phyloP scores from a whole-genome alignment of 2,888 invertebrate genomes.

The Pristionchus fissidentatus region DNA sequence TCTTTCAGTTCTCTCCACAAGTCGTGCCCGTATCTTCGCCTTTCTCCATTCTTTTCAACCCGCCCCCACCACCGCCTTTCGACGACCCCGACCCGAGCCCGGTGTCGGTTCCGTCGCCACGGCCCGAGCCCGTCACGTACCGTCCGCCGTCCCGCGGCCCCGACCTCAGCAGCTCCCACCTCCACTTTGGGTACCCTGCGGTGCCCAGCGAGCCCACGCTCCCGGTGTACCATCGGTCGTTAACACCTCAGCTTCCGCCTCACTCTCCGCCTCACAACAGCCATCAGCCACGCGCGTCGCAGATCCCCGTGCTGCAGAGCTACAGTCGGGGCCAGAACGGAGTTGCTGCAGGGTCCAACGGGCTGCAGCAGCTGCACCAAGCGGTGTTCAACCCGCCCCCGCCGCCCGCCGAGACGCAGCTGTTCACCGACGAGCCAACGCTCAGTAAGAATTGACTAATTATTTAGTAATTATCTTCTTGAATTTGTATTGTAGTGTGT shows the following conservation, averaged over 20 bases:
- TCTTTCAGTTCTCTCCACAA: conserved; percentile 11
- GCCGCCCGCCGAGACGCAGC: not conserved
- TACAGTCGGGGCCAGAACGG: too few species aligned
- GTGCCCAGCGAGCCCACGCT: conserved; percentile 12
- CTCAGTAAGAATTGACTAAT: not conserved
- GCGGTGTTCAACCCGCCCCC: conserved; percentile 14
- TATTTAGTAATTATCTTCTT: too few species aligned
- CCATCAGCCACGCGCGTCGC: not conserved
- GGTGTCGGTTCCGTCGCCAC: not conserved
- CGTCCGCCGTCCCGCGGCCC: not conserved
- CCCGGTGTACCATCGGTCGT: not conserved
- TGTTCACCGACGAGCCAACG: not conserved
- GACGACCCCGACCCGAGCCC: not conserved
- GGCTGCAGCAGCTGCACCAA: not conserved
- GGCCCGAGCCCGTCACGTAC: too few species aligned
- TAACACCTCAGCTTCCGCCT: not conserved
- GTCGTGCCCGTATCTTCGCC: conserved; percentile 20
- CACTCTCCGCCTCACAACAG: not conserved
- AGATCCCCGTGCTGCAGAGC: conserved; percentile 1
- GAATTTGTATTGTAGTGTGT: too few species aligned
- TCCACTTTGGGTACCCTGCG: not conserved
- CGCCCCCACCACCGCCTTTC: conserved; percentile 8
- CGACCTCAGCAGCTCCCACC: not conserved
- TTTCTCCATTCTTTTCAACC: conserved; percentile 37
- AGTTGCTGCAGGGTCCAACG: not conserved